These are phyloP conservation scores for Drosophila erecta DNA, from an alignment of 1,140 invertebrate species.

Conservation along the genomic window DNA sequence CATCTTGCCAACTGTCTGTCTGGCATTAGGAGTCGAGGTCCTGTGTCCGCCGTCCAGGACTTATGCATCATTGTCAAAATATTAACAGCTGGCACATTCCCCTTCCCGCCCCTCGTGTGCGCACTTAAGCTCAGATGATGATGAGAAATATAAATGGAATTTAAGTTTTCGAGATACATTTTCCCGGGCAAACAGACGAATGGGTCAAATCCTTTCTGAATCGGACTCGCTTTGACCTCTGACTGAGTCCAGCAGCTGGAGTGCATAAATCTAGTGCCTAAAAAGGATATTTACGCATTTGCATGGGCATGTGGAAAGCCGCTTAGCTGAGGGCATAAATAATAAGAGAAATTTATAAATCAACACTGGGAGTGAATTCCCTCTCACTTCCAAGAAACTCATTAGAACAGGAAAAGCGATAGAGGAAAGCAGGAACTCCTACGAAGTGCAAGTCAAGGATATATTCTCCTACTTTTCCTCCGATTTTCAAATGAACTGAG, in stretches of 20 bases:
- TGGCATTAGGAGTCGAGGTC: slow-evolving; percentile 59
- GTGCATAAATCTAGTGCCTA: slow-evolving; percentile 36
- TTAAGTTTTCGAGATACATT: slow-evolving; percentile 70
- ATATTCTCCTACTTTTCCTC: neutral
- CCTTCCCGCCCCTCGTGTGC: slow-evolving; percentile 41
- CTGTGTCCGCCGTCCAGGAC: slow-evolving; percentile 56
- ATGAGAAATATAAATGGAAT: slow-evolving; percentile 76
- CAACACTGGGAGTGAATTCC: neutral
- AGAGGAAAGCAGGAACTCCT: neutral
- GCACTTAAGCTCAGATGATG: slow-evolving; percentile 66
- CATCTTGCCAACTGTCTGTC: slow-evolving; percentile 78
- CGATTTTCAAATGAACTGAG: slow-evolving; percentile 3
- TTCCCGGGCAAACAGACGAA: slow-evolving; percentile 40
- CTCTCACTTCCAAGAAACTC: slow-evolving; percentile 10
- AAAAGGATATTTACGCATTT: slow-evolving; percentile 15
- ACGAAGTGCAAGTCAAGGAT: neutral
- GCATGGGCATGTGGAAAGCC: slow-evolving; percentile 8
- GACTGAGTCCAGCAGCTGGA: slow-evolving; percentile 28
- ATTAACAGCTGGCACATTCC: slow-evolving; percentile 79
- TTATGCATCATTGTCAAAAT: slow-evolving; percentile 82
- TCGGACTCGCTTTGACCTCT: slow-evolving; percentile 32
- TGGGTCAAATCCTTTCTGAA: slow-evolving; percentile 68
- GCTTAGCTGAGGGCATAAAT: slow-evolving; percentile 20
- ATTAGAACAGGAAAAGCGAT: slow-evolving; percentile 15
- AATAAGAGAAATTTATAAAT: slow-evolving; percentile 48